Evolutionary conservation across 2,888 invertebrate species (phyloP).

Genomic region (Cremastinae sp.): DNA sequence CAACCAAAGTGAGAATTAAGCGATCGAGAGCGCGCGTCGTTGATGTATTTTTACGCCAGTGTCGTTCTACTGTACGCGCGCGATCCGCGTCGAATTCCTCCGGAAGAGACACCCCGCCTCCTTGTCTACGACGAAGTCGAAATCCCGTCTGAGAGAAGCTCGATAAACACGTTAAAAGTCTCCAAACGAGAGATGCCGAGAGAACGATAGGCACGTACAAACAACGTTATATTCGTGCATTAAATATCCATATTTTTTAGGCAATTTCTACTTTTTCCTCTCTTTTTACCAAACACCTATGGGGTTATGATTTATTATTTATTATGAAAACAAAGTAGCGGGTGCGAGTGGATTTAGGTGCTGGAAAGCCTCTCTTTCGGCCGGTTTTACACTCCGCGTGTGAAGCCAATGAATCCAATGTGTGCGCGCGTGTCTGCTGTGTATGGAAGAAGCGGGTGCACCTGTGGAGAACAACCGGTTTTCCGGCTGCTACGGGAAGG

Average conservation of each 20-base stretch:
- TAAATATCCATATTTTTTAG: constrained; percentile 10
- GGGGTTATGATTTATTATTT: constrained; percentile 27
- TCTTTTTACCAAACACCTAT: too few species aligned
- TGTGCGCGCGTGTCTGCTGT: constrained; percentile 7
- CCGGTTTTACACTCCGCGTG: constrained; percentile 41
- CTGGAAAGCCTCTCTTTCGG: constrained; percentile 31
- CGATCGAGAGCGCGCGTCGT: constrained; percentile 45
- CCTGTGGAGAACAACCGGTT: constrained; percentile 73
- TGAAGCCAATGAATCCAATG: constrained; percentile 27
- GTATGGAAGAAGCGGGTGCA: constrained; percentile 66
- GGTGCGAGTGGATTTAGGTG: constrained; percentile 29
- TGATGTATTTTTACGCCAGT: constrained; percentile 71
- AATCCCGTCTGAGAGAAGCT: constrained; percentile 35
- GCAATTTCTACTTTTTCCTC: too few species aligned
- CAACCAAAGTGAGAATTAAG: constrained; percentile 69
- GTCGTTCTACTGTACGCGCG: constrained; percentile 40
- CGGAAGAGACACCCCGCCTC: constrained; percentile 34
- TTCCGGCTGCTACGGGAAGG: constrained; percentile 66
- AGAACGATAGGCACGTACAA: constrained; percentile 10
- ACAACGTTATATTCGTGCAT: constrained; percentile 24
- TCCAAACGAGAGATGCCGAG: constrained; percentile 3
- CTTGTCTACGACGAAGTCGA: constrained; percentile 22
- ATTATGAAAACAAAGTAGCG: constrained; percentile 25
- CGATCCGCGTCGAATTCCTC: constrained; percentile 54
- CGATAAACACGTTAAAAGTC: constrained; percentile 47